Evolutionary conservation across 2,113 vertebrate species (phyloP).

Genomic region (Tinamus guttatus): DNA sequence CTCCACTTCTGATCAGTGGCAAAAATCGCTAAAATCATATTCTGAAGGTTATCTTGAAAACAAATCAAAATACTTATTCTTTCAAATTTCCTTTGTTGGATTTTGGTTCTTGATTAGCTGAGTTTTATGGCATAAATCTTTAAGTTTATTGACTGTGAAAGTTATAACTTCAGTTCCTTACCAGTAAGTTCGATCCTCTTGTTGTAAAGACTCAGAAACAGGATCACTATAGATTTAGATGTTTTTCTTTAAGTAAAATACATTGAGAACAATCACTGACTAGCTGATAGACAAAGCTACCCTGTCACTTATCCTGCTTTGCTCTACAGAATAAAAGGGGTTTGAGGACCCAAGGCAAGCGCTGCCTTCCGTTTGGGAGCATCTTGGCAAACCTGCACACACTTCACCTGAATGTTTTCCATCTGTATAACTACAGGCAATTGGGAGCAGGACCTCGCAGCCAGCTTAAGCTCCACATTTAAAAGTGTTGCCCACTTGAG

Average conservation of each 20-base stretch:
- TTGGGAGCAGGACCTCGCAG: background rate
- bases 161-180: background rate
- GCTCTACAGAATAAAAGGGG: background rate
- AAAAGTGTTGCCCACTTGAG: background rate
- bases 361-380: background rate
- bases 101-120: background rate
- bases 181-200: background rate
- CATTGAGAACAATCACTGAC: background rate
- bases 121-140: background rate
- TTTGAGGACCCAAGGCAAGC: background rate
- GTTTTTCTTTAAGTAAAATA: background rate
- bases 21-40: background rate
- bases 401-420: background rate
- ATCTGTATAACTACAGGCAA: background rate
- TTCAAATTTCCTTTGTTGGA: background rate
- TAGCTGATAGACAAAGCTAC: background rate
- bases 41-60: background rate
- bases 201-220: background rate
- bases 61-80: background rate
- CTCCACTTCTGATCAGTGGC: background rate
- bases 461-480: background rate
- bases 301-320: background rate
- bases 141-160: background rate
- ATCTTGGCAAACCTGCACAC: background rate
- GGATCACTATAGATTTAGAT: background rate